Evolutionary conservation across 2,888 invertebrate species (phyloP).

Genomic region (Biston betularia): DNA sequence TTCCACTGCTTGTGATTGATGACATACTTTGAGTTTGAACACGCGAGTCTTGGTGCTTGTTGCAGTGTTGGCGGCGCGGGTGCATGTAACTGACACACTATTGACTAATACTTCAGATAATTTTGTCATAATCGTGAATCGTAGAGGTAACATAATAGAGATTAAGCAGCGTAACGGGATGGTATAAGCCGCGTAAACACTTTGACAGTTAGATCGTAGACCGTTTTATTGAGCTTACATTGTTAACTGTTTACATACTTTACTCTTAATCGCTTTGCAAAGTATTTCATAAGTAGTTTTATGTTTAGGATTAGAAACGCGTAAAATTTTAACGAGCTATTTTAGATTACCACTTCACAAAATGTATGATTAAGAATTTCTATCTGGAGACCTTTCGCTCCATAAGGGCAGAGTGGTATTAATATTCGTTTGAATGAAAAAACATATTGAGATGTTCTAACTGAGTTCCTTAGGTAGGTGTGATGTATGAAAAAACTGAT

Average conservation of each 20-base stretch:
- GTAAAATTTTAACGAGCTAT: conserved; percentile 5
- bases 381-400: background rate
- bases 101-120: conserved; percentile 42
- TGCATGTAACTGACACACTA: conserved; percentile 31
- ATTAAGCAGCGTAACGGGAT: conserved; percentile 45
- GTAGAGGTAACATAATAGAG: conserved; percentile 46
- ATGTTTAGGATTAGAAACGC: conserved; percentile 11
- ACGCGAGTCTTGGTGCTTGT: conserved; percentile 34
- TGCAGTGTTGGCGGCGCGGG: conserved; percentile 8
- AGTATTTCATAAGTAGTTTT: conserved; percentile 11
- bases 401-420: no score
- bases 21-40: conserved; percentile 32
- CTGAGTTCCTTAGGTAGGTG: no score
- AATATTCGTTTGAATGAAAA: no score
- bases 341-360: background rate
- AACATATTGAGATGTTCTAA: no score
- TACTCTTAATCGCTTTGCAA: conserved; percentile 11
- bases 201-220: conserved; percentile 44
- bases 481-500: no score
- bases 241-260: conserved; percentile 19
- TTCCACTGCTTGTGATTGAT: conserved; percentile 51
- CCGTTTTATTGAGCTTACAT: conserved; percentile 38
- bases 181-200: conserved; percentile 43
- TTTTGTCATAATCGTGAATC: conserved; percentile 59
- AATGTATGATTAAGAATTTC: background rate